Base-by-base conservation (phyloP, 2,888 invertebrate species). In the Zelleria hepariella region DNA sequence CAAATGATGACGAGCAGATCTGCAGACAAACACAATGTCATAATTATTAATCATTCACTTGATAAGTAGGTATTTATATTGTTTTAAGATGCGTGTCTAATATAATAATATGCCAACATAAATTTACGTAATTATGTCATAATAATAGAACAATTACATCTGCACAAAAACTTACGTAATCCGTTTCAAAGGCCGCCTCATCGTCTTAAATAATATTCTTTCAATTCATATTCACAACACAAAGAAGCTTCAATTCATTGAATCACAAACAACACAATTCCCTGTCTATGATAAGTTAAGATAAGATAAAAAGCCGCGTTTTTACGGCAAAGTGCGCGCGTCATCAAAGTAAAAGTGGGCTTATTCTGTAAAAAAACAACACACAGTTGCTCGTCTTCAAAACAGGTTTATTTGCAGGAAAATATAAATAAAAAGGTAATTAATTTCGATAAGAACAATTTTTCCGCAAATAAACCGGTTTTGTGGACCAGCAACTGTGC, bases 121-220 rank as follows among this genome's bases (percentile, higher is more conserved):
- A 42, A 42, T 42, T 10, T 53, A 24, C 51, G 64, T 60, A 63
- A 68, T 65, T 65, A 65, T 15, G n/a, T n/a, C n/a, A n/a, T n/a
- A n/a, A n/a, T n/a, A n/a, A n/a, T n/a, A n/a, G n/a, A n/a, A n/a
- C 2, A 42, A 15, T 42, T 15, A 42, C 15, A 42, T 42, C 15
- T 42, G 4, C 15, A 42, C 15, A 42, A 42, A 42, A 10, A 42
- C 32, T 42, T 42, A 15, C 15, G 32, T 15, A 42, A 42, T 42
- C 32, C 15, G 15, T 42, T 42, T 42, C 15, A 42, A 42, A 42
- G 15, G 32, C 10, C 32, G 32, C 32, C 15, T 42, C 32, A 42
- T 15, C 10, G 15, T 10, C 15, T 42, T 15, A 42, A 42, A 15
- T 15, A 10, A 15, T 10, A 42, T 42, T 42, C 32, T 42, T 10